These are phyloP conservation scores for Lypha dubia DNA, from an alignment of 2,888 invertebrate species.

Conservation along the genomic window DNA sequence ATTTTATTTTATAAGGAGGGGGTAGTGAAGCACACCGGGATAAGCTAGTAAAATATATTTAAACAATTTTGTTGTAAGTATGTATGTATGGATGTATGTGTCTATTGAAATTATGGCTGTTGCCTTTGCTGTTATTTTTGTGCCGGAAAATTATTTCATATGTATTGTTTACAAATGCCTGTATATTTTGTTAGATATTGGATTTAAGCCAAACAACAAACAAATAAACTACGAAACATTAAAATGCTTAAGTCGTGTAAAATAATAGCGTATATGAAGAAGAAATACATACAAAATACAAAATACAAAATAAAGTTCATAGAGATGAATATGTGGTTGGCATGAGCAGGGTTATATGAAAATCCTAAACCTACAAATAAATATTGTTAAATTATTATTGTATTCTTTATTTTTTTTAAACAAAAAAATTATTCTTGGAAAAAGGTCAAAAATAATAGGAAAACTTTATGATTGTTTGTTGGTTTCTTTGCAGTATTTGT, in stretches of 20 bases:
- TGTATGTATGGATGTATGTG: background rate
- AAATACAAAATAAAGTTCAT: slow-evolving; percentile 30
- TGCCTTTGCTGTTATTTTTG: slow-evolving; percentile 21
- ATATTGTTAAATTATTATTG: background rate
- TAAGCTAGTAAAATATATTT: too few species aligned
- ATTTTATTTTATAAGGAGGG: too few species aligned
- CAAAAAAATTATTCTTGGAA: slow-evolving; percentile 3
- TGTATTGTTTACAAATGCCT: slow-evolving; percentile 33
- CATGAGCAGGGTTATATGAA: background rate
- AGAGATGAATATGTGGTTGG: background rate
- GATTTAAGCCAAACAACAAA: slow-evolving; percentile 62
- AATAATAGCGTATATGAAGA: slow-evolving; percentile 12
- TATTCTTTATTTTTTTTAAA: too few species aligned
- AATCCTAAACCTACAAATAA: slow-evolving; percentile 38
- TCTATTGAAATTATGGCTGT: background rate
- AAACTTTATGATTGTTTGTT: slow-evolving; percentile 11
- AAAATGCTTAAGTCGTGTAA: slow-evolving; percentile 21
- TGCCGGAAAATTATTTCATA: slow-evolving; percentile 64
- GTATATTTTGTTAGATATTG: slow-evolving; percentile 50
- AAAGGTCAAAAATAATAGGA: slow-evolving; percentile 5
- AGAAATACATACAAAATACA: too few species aligned
- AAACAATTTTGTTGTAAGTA: too few species aligned
- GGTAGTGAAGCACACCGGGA: too few species aligned
- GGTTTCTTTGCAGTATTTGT: too few species aligned
- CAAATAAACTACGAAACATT: slow-evolving; percentile 40